Percentiles rank a stretch among this genome's conserved stretches.
Evolutionary conservation across 2,113 vertebrate genomes (phyloP).

Genomic region (Corynorhinus townsendii): DNA sequence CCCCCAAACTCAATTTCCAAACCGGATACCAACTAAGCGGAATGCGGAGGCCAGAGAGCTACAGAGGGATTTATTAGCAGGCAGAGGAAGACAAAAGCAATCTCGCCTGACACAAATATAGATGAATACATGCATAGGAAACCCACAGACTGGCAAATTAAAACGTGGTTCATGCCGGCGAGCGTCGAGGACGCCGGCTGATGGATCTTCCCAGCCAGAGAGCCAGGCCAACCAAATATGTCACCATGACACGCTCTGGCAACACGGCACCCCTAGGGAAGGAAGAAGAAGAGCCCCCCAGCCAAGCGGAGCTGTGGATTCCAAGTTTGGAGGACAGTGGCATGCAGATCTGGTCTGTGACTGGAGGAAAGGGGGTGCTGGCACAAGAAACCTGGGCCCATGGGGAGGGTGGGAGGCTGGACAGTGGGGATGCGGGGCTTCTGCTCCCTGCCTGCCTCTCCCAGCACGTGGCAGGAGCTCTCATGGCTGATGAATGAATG

Average conservation of each 20-base stretch:
- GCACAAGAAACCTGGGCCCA: rapidly evolving
- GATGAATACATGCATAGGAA: slow-evolving; percentile 68
- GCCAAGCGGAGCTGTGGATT: too few species aligned
- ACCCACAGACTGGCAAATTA: slow-evolving; percentile 77
- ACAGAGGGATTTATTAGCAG: slow-evolving; percentile 42
- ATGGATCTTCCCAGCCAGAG: slow-evolving; percentile 77
- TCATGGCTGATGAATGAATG: rapidly evolving
- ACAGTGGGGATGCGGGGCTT: rapidly evolving
- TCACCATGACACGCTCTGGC: slow-evolving; percentile 73
- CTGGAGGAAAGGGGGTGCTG: neutral
- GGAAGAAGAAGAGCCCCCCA: neutral
- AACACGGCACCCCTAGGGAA: neutral
- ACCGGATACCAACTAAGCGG: neutral
- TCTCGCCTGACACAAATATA: slow-evolving; percentile 75
- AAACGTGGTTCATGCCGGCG: slow-evolving; percentile 57
- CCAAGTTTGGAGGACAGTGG: rapidly evolving
- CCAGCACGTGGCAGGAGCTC: neutral
- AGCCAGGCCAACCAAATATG: slow-evolving; percentile 73
- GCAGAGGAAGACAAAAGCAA: slow-evolving; percentile 68
- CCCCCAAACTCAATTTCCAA: neutral
- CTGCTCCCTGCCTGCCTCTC: neutral
- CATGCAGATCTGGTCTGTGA: neutral
- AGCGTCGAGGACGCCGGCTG: slow-evolving; percentile 57
- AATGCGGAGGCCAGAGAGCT: neutral
- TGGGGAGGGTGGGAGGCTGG: rapidly evolving